Conservation (phyloP, 1,140 invertebrate species). For the Periplaneta americana region DNA sequence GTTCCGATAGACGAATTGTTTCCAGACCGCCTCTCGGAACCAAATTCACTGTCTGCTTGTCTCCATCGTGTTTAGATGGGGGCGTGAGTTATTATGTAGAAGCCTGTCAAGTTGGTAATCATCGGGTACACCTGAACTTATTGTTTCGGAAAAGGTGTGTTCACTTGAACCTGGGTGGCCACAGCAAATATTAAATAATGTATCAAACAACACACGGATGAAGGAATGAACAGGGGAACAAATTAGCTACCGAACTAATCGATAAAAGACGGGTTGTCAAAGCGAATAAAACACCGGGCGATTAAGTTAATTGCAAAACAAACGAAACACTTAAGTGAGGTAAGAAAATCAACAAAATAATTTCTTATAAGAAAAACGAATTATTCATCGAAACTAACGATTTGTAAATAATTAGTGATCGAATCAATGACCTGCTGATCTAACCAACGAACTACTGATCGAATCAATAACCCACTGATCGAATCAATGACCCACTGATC, state of each 20-base stretch:
- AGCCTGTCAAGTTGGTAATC: background rate
- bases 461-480: too few species aligned
- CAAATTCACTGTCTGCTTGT: background rate
- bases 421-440: background rate
- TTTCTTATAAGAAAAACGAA: too few species aligned
- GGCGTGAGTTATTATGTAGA: too few species aligned
- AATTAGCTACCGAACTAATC: too few species aligned
- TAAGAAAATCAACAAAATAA: too few species aligned
- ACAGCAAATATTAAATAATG: background rate
- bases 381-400: too few species aligned
- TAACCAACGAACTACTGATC: background rate
- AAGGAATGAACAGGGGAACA: background rate
- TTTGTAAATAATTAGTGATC: background rate
- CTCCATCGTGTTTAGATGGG: background rate
- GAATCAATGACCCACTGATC: too few species aligned
- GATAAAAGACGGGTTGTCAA: too few species aligned
- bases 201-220: background rate
- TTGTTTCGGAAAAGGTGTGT: background rate
- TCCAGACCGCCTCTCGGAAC: background rate
- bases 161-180: too few species aligned
- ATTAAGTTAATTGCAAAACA: too few species aligned
- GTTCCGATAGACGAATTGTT: background rate
- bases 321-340: too few species aligned
- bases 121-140: background rate
- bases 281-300: too few species aligned